Base-by-base conservation (phyloP, 2,797 vertebrate species). In the Epinephelus coioides region DNA sequence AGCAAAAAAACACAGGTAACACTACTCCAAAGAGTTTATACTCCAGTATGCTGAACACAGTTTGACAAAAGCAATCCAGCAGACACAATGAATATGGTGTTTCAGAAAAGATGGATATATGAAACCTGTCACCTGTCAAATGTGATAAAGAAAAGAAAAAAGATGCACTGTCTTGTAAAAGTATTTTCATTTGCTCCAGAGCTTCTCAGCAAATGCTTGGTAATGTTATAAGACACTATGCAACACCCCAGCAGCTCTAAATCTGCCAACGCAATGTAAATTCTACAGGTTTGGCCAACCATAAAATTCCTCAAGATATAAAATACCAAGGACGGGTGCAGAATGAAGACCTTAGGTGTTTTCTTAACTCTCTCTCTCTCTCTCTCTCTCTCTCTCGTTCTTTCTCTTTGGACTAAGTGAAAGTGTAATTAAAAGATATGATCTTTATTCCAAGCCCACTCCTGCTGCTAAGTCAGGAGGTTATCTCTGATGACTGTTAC, bases 401-500 rank as follows among this genome's bases (percentile, higher is more conserved):
- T 51, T 25, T 56, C 47, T 67, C 38, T 65, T 77, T 86, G 54
- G 51, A 86, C 86, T 81, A 86, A 88, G 82, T 85, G 67, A 86
- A 92, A 92, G 84, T 93, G 92, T 93, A 94, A 95, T 95, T 94
- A 94, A 94, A 95, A 94, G 94, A 94, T 94, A 94, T 85, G 78
- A 94, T 95, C 94, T 93, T 88, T 82, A 85, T 83, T 81, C 76
- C 43, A 67, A 87, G 82, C 62, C 85, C 78, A 86, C 80, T 91
- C 85, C 85, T 86, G 78, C 86, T 88, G 90, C 81, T 78, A 87
- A 93, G 90, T 92, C 93, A 92, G 84, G 82, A 88, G 91, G 92
- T 94, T 94, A 94, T 94, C 92, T 75, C 54, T 3, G 2, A 50
- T 49, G 54, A 61, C 73, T 82, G 85, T 49, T n/a, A 25, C 71